Evolutionary conservation across 2,797 vertebrate genomes (phyloP).

Genomic region (Lagorchestes hirsutus): DNA sequence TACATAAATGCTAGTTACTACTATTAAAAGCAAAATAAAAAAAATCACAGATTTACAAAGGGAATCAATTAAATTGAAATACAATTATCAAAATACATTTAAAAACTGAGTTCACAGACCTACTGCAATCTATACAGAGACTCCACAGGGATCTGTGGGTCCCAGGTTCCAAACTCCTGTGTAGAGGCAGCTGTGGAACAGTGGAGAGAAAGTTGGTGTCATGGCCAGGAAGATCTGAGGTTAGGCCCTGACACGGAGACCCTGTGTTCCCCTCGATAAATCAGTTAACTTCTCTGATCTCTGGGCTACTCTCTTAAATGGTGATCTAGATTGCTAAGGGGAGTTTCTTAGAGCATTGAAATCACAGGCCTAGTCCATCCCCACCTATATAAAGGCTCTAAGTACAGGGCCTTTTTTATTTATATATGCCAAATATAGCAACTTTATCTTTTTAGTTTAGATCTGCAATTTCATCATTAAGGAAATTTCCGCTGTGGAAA

Average conservation of each 20-base stretch:
- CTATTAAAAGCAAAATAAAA: neutral
- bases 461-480: neutral
- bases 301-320: neutral
- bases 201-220: neutral
- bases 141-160: neutral
- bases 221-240: neutral
- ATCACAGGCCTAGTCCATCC: neutral
- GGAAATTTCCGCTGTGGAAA: neutral
- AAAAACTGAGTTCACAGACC: neutral
- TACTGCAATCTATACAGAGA: neutral
- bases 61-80: neutral
- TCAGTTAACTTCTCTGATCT: constrained; percentile 2
- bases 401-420: neutral
- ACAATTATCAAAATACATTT: neutral
- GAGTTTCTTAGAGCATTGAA: neutral
- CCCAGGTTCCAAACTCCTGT: neutral
- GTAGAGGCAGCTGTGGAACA: neutral
- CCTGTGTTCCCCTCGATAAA: neutral
- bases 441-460: no score
- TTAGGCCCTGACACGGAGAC: neutral
- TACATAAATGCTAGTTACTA: neutral
- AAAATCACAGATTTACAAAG: neutral
- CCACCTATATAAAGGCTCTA: no score
- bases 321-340: fast-evolving
- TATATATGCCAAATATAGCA: neutral